Conservation (phyloP, 2,113 vertebrate genomes). For the Pomatorhinus ruficollis region DNA sequence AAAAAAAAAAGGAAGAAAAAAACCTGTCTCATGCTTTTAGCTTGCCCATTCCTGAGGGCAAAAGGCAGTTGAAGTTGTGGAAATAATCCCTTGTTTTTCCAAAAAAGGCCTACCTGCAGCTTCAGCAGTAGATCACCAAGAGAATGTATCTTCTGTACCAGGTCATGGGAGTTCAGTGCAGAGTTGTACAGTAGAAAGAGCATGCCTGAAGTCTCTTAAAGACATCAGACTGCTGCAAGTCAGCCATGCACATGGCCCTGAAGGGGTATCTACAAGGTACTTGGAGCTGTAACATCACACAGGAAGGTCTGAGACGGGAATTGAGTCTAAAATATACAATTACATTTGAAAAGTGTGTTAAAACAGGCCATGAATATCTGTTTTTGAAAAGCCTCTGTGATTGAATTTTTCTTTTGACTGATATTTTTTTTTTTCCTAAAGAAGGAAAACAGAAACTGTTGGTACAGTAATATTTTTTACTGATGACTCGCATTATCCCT, state of each 20-base stretch:
- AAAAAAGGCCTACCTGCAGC: constrained; percentile 57
- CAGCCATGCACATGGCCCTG: constrained; percentile 53
- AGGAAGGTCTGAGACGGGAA: background rate
- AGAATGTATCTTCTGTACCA: constrained; percentile 51
- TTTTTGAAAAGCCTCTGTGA: background rate
- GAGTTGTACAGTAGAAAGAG: constrained; percentile 63
- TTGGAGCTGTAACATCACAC: constrained; percentile 30
- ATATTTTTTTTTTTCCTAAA: background rate
- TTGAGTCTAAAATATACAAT: background rate
- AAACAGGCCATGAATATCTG: background rate
- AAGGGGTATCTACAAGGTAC: constrained; percentile 44
- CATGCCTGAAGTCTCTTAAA: constrained; percentile 61
- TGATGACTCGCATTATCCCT: constrained; percentile 23
- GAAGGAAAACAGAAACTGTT: background rate
- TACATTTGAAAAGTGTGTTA: background rate
- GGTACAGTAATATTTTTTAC: constrained; percentile 23
- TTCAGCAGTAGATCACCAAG: constrained; percentile 51
- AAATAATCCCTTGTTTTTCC: constrained; percentile 61
- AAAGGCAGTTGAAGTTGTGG: constrained; percentile 51
- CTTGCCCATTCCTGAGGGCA: constrained; percentile 59
- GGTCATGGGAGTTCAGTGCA: constrained; percentile 69
- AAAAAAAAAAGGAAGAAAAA: background rate
- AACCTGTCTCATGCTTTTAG: constrained; percentile 45
- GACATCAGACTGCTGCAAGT: constrained; percentile 60
- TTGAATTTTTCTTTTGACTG: background rate